Base-by-base conservation (phyloP, 1,140 invertebrate genomes). In the Drosophila pachea region DNA sequence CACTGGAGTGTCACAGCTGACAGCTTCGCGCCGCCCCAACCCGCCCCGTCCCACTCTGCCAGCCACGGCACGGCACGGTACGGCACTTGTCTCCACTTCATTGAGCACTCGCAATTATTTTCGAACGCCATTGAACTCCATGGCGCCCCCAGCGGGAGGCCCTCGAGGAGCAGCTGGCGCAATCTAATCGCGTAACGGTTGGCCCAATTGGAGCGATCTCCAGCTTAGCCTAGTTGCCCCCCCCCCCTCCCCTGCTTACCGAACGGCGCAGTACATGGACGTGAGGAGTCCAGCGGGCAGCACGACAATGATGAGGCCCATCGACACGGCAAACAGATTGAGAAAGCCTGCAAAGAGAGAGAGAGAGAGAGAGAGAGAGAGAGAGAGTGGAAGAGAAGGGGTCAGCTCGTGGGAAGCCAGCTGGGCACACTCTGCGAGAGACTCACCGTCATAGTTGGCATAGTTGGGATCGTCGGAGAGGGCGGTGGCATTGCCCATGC, bases 281-380 rank as follows among this genome's bases (percentile, higher is more conserved):
- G 78, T 62, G 32, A 88, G 48, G 4, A 88, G 54, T 2, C 74
- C 78, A 9, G 86, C 73, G n/a, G 86, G 81, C 49, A 88, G 29
- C 22, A 88, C 68, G n/a, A 88, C 74, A 14, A 88, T 76, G 7
- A 88, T 56, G 8, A 88, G 74, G 11, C 86, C 86, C 71, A 86
- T 81, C 33, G 77, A 78, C 6, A 86, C 76, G 11, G 82, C 81
- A 36, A 86, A 86, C 0, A 86, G 36, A 66, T 86, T 86, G 6
- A 86, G 70, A 40, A 66, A 86, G 0, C 76, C 81, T 84, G 43
- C 31, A 65, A 55, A 9, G 43, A 33, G 12, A 11, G 8, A 7
- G 9, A 14, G 4, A n/a, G 12, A 9, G 5, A 16, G 0, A 35
- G 12, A 22, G 42, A 45, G n/a, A 9, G 43, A 33, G 12, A 11